Evolutionary conservation across 2,113 vertebrate genomes (phyloP).

Genomic region (Regulus satrapa): DNA sequence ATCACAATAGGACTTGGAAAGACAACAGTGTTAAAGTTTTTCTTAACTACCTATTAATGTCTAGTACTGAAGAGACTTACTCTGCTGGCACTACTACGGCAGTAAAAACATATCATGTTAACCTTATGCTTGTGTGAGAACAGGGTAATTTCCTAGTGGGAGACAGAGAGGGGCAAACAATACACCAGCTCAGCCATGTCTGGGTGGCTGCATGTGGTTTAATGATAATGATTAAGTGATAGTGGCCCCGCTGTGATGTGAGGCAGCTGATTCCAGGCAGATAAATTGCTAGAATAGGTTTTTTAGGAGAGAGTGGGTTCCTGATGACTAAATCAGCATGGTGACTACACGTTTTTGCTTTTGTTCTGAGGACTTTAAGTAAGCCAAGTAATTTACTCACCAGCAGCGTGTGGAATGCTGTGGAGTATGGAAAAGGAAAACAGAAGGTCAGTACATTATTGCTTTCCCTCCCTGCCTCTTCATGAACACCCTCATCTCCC

Average conservation of each 20-base stretch:
- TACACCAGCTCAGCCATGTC: conserved; percentile 1
- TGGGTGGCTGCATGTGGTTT: background rate
- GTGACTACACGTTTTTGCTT: conserved; percentile 7
- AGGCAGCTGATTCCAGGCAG: conserved; percentile 34
- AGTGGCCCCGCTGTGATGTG: conserved; percentile 39
- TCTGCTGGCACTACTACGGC: background rate
- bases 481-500: background rate
- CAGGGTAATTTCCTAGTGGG: conserved; percentile 42
- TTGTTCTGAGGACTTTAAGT: conserved; percentile 58
- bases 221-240: conserved; percentile 52
- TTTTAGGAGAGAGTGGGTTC: conserved; percentile 33
- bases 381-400: conserved; percentile 34
- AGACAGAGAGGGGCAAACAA: conserved; percentile 11
- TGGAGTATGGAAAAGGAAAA: background rate
- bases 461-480: background rate
- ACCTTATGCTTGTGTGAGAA: conserved; percentile 26
- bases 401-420: conserved; percentile 10
- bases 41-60: background rate
- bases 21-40: background rate
- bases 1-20: background rate
- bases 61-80: background rate
- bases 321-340: conserved; percentile 42
- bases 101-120: background rate
- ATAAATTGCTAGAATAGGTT: background rate
- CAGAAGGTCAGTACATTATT: background rate